Base-by-base conservation (phyloP, 2,113 vertebrate genomes). In the Solea solea region DNA sequence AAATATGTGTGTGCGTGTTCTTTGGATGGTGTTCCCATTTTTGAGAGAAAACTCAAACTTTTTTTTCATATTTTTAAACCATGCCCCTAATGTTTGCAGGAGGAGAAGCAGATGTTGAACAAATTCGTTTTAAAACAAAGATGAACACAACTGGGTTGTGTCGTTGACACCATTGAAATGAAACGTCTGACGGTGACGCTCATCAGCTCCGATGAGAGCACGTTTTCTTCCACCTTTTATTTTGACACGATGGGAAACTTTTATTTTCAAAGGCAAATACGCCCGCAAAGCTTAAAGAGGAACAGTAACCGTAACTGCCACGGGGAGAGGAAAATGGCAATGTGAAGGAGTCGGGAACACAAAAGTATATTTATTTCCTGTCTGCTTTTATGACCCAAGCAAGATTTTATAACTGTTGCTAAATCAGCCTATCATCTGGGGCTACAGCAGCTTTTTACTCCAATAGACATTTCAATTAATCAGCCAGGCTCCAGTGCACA, bases 391-490 rank as follows among this genome's bases (percentile, higher is more conserved):
- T 45, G 34, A 27, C 57, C 50, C 42, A 14, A 28, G 48, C 51
- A 77, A 54, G 16, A 62, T 69, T 85, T 85, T 83, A 84, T 71
- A 66, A 75, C 64, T 67, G 70, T 69, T 6, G 16, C 71, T 87
- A 75, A 84, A 88, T 85, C 80, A 89, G 69, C 34, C 59, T 9
- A 56, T 75, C 66, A 81, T 81, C 74, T 80, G 42, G 21, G 46
- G 58, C 65, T 52, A 69, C 76, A 7, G 44, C 69, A 64, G 58
- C 59, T 74, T 78, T 88, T 83, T 76, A 72, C 78, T 69, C 52
- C 53, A 74, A 73, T 44, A 59, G 54, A 72, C 71, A 63, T 80
- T 88, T 82, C 52, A 79, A 62, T 83, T 73, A 80, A 87, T 87
- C 77, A 72, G 74, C 70, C 53, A 74, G 42, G 70, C 74, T 78